Conservation (phyloP, 1,140 invertebrate species). For the Sycobia sp. region DNA sequence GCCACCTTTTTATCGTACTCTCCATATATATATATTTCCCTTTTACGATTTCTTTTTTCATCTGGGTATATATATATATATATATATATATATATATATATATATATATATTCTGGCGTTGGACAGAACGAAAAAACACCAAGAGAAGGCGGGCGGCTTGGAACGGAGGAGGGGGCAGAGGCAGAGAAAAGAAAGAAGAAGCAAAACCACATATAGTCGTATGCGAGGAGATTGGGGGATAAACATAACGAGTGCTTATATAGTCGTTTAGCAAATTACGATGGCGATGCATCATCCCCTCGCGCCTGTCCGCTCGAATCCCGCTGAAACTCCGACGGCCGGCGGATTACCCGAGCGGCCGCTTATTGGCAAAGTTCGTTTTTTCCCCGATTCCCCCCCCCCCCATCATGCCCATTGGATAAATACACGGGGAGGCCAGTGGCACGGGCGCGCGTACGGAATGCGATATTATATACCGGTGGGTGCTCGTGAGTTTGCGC, state of each 20-base stretch:
- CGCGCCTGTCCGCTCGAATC: neutral
- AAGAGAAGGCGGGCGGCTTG: no score
- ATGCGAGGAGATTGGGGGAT: constrained; percentile 30
- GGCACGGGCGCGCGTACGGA: neutral
- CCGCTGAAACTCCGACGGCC: neutral
- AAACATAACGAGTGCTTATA: constrained; percentile 31
- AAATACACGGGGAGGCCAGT: neutral
- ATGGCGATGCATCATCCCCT: constrained; percentile 4
- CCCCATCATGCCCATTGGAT: neutral
- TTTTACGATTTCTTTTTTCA: constrained; percentile 8
- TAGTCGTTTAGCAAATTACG: constrained; percentile 33
- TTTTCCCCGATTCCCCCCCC: neutral
- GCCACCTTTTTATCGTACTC: no score
- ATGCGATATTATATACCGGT: constrained; percentile 17
- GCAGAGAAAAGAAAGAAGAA: constrained; percentile 2
- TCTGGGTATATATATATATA: no score
- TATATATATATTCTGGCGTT: no score
- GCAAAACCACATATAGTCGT: no score
- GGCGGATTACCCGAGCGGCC: constrained; percentile 1
- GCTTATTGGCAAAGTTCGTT: constrained; percentile 22
- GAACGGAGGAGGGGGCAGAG: no score
- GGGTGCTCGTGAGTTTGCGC: no score
- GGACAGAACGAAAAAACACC: no score
- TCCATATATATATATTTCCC: no score
- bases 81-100: no score